phyloP scores from a whole-genome alignment of 2,888 invertebrate genomes.

The Rhaphigaster nebulosa region DNA sequence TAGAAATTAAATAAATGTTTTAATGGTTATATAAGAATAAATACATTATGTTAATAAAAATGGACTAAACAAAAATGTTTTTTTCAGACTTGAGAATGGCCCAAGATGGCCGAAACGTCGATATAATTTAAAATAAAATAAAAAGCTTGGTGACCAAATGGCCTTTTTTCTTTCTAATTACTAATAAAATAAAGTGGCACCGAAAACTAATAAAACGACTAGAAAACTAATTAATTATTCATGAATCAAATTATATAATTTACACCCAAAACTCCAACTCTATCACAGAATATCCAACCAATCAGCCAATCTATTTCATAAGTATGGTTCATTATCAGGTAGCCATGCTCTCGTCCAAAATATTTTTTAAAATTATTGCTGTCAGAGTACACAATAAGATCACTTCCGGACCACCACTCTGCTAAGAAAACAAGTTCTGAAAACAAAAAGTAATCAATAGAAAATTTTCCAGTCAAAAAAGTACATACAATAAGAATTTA shows the following conservation, averaged over 20 bases:
- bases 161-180: no score
- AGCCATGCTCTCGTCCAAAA: conserved; percentile 89
- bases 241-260: conserved; percentile 67
- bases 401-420: conserved; percentile 93
- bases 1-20: no score
- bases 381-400: conserved; percentile 81
- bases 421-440: conserved; percentile 91
- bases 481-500: neutral
- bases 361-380: conserved; percentile 83
- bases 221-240: neutral
- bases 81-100: no score
- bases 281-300: conserved; percentile 92
- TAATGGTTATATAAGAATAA: no score
- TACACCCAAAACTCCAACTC: conserved; percentile 85
- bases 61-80: no score
- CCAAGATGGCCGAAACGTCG: no score
- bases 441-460: conserved; percentile 67
- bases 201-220: no score
- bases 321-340: conserved; percentile 93
- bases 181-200: no score
- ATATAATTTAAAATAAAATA: no score
- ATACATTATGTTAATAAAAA: no score
- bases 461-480: neutral
- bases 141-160: no score
- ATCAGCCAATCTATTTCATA: conserved; percentile 97